Percentiles rank a stretch among this genome's conserved stretches.
Conservation (phyloP, 2,888 invertebrate genomes). For the Drosophila mettleri region DNA sequence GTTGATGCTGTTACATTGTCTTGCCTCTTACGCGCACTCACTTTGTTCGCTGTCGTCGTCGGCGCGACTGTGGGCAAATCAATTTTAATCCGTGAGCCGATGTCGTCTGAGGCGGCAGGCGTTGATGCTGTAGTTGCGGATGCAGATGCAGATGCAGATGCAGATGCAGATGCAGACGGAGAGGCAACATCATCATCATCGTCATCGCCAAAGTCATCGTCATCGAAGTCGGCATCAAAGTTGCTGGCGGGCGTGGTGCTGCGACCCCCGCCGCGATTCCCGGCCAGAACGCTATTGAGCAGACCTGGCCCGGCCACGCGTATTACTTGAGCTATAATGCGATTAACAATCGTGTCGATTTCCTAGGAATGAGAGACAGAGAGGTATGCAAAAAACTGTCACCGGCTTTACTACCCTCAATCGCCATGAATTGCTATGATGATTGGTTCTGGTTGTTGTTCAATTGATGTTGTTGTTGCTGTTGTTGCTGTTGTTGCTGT, state of each 20-base stretch:
- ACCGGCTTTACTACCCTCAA: constrained; percentile 14
- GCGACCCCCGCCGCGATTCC: constrained; percentile 62
- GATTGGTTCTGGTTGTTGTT: constrained; percentile 15
- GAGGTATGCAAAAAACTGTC: constrained; percentile 47
- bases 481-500: constrained; percentile 16
- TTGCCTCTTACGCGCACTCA: constrained; percentile 71
- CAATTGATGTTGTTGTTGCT: constrained; percentile 7
- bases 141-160: constrained; percentile 5
- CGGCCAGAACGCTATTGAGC: constrained; percentile 81
- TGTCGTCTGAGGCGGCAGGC: neutral
- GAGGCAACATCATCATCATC: constrained; percentile 37
- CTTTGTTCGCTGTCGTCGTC: constrained; percentile 83
- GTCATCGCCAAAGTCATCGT: constrained; percentile 66
- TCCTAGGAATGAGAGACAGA: constrained; percentile 74
- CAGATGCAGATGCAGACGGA: neutral
- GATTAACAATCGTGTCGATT: constrained; percentile 85
- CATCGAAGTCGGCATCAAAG: constrained; percentile 85
- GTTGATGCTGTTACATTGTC: constrained; percentile 48
- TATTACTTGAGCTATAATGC: constrained; percentile 87
- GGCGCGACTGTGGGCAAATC: constrained; percentile 89
- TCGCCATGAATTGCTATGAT: constrained; percentile 31
- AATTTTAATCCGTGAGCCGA: constrained; percentile 86
- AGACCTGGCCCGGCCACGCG: constrained; percentile 91
- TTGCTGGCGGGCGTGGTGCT: constrained; percentile 82
- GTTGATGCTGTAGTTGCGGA: constrained; percentile 1